Percentiles rank a stretch among this genome's conserved stretches.
These are phyloP conservation scores for Hozukius guyotensis DNA, from an alignment of 2,797 vertebrate genomes.

Conservation along the genomic window DNA sequence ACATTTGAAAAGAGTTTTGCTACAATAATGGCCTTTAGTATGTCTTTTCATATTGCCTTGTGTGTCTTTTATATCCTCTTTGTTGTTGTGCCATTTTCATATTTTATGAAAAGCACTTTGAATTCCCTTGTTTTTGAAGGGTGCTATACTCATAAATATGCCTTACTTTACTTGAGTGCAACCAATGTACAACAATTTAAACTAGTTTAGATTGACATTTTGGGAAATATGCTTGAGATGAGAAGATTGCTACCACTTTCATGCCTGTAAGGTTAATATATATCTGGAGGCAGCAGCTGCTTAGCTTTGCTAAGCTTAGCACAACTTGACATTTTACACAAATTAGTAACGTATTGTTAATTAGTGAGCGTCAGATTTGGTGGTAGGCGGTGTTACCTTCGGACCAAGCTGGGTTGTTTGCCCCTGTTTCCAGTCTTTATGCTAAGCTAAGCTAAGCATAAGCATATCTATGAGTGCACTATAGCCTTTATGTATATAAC, in stretches of 20 bases:
- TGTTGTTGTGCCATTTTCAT: background rate
- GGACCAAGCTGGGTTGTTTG: background rate
- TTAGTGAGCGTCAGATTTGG: background rate
- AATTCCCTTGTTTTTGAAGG: too few relatives aligned
- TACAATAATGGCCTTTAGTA: too few relatives aligned
- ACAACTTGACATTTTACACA: background rate
- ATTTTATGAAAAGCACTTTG: too few relatives aligned
- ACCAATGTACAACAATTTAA: background rate
- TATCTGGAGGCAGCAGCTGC: too few relatives aligned
- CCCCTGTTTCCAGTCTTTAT: background rate
- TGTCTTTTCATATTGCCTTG: too few relatives aligned
- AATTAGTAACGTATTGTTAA: background rate
- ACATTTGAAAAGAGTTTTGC: too few relatives aligned
- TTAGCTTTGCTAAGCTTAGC: background rate
- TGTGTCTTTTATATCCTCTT: background rate
- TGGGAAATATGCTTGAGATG: background rate
- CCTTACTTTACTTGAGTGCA: background rate
- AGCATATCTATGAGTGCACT: background rate
- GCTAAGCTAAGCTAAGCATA: background rate
- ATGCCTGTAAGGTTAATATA: background rate
- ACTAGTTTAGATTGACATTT: background rate
- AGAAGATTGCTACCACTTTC: too few relatives aligned
- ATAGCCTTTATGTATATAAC: background rate
- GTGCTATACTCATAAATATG: background rate
- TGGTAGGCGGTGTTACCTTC: background rate